Conservation (phyloP, 92 coral and sea anemone species). For the Nematostella vectensis region DNA sequence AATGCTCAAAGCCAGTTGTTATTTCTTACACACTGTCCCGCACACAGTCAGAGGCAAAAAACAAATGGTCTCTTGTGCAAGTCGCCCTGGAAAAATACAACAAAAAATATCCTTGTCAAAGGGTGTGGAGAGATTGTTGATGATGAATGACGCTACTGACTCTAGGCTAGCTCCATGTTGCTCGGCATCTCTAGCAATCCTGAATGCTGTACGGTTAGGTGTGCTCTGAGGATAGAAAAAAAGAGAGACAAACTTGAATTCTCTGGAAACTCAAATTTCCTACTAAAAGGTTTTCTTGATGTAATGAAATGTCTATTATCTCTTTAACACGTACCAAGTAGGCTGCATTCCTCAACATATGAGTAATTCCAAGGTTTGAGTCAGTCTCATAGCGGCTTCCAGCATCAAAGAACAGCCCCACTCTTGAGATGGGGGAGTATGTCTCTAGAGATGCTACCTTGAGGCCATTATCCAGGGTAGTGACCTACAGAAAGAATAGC, state of each 20-base stretch:
- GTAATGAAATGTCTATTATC: neutral
- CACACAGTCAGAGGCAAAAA: constrained; percentile 79
- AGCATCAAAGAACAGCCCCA: constrained; percentile 87
- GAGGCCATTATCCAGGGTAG: constrained; percentile 76
- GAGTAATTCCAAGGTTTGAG: constrained; percentile 75
- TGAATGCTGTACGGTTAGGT: constrained; percentile 74
- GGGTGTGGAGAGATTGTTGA: neutral
- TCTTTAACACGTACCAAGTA: constrained; percentile 68
- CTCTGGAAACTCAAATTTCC: neutral
- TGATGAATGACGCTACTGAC: constrained; percentile 43
- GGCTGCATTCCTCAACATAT: constrained; percentile 77
- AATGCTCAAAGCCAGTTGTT: no score
- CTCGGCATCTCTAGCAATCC: constrained; percentile 84
- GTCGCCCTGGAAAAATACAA: constrained; percentile 53
- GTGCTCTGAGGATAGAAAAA: constrained; percentile 49
- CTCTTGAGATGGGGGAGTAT: constrained; percentile 59
- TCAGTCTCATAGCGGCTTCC: constrained; percentile 92
- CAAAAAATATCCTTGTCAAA: no score
- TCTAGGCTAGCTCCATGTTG: constrained; percentile 85
- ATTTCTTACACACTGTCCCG: constrained; percentile 66
- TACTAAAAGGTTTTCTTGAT: neutral
- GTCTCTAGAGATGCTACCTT: constrained; percentile 88
- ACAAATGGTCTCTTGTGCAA: constrained; percentile 79
- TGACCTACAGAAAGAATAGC: constrained; percentile 42
- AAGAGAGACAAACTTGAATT: neutral